Conservation (phyloP, 2,888 invertebrate species). For the Tanypteryx hageni region DNA sequence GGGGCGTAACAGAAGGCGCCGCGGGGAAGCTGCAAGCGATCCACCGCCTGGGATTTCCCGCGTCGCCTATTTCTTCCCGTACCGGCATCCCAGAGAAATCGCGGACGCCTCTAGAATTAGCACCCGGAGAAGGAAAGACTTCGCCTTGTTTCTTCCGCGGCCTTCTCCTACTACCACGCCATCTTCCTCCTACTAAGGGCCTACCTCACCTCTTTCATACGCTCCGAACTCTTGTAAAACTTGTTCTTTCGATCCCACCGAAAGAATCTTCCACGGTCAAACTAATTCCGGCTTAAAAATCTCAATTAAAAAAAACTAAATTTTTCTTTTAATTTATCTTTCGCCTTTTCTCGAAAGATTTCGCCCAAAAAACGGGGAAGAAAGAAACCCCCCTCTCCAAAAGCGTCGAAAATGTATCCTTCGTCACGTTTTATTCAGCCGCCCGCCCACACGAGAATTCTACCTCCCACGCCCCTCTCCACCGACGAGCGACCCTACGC, state of each 20-base stretch:
- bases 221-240: neutral
- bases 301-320: too few relatives aligned
- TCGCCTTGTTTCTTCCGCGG: neutral
- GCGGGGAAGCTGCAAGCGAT: neutral
- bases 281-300: neutral
- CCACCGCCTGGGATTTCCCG: neutral
- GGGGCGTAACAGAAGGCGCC: neutral
- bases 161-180: too few relatives aligned
- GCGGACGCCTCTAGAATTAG: neutral
- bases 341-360: too few relatives aligned
- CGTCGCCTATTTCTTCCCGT: neutral
- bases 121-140: neutral
- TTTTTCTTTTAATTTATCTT: too few relatives aligned
- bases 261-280: neutral
- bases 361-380: too few relatives aligned
- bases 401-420: neutral
- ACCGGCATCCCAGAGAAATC: neutral
- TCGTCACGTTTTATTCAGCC: too few relatives aligned
- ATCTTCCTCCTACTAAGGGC: too few relatives aligned
- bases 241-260: neutral
- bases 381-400: neutral
- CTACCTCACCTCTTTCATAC: too few relatives aligned
- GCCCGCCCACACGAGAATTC: neutral
- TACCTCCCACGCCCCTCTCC: neutral
- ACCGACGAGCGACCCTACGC: neutral